These are phyloP conservation scores for Zaprionus capensis DNA, from an alignment of 1,140 invertebrate species.

Conservation along the genomic window DNA sequence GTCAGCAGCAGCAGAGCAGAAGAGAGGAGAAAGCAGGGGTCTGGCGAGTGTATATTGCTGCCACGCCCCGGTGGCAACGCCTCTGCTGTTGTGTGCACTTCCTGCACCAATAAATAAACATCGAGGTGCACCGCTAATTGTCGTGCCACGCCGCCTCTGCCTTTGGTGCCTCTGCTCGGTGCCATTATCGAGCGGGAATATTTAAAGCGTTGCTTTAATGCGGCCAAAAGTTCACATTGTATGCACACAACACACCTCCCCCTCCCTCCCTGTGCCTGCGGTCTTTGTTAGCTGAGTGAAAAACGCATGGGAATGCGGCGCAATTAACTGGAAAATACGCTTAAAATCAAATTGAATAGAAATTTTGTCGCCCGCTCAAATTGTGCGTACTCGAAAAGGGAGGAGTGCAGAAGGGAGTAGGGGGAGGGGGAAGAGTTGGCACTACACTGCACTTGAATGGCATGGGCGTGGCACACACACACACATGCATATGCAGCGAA, in stretches of 20 bases:
- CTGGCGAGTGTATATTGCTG: constrained; percentile 18
- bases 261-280: not conserved
- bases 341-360: constrained; percentile 82
- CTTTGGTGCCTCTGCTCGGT: constrained; percentile 30
- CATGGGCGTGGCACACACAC: constrained; percentile 14
- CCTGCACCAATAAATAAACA: constrained; percentile 68
- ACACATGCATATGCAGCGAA: constrained; percentile 37
- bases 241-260: not conserved
- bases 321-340: constrained; percentile 81
- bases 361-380: constrained; percentile 77
- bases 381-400: constrained; percentile 61
- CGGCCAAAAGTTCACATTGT: constrained; percentile 74
- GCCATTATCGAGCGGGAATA: constrained; percentile 62
- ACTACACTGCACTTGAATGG: not conserved
- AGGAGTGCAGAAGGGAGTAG: not conserved
- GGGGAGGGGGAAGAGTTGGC: not conserved
- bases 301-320: constrained; percentile 58
- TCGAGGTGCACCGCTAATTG: constrained; percentile 64
- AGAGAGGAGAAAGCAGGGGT: not conserved
- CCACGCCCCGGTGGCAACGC: constrained; percentile 44
- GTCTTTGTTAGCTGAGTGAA: constrained; percentile 25
- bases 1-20: constrained; percentile 23
- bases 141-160: constrained; percentile 31
- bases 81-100: constrained; percentile 55
- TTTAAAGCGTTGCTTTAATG: constrained; percentile 75